Base-by-base conservation (phyloP, 2,113 vertebrate species). In the Corydoras maculifer region DNA sequence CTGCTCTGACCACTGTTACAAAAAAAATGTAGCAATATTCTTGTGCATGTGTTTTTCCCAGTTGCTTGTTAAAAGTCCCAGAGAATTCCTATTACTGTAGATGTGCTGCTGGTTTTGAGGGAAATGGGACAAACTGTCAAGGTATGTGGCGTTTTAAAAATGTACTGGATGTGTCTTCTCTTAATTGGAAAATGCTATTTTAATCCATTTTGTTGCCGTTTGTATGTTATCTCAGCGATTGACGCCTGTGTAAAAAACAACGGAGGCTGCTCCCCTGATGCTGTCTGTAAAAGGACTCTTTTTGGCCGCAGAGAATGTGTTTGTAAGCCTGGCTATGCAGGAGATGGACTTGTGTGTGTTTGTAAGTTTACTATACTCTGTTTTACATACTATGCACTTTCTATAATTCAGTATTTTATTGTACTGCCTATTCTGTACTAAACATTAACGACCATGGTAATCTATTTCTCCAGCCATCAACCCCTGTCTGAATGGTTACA, bases 341-440 rank as follows among this genome's bases (percentile, higher is more conserved):
- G 97, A 0, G 97, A 99, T 0, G 96, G 97, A 10, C 80, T 92
- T 1, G 85, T 95, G 72, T 99, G 96, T 69, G 91, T 74, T 0
- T 58, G 49, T 30, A 25, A 18, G 50, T 68, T 8, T 3, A 4
- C 18, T 49, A 35, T 51, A 18, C 6, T 64, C 31, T 25, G 11
- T 51, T 30, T 4, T n/a, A n/a, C 12, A 43, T 5, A 43, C 35
- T 43, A 43, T n/a, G 14, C 54, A 13, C 5, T 53, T 53, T 53
- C 3, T 12, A 53, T 12, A 53, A 53, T 53, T 43, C 35, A 43
- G 35, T 43, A 13, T 14, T n/a, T 67, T 13, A 29, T 11, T 69
- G 25, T 59, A 13, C 67, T 7, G 8, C 18, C n/a, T n/a, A 7
- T 5, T 10, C 57, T 70, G 8, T 13, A 14, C 48, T 2, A 15